Evolutionary conservation across 1,140 invertebrate species (phyloP).

Genomic region (Paraescarpia echinospica): DNA sequence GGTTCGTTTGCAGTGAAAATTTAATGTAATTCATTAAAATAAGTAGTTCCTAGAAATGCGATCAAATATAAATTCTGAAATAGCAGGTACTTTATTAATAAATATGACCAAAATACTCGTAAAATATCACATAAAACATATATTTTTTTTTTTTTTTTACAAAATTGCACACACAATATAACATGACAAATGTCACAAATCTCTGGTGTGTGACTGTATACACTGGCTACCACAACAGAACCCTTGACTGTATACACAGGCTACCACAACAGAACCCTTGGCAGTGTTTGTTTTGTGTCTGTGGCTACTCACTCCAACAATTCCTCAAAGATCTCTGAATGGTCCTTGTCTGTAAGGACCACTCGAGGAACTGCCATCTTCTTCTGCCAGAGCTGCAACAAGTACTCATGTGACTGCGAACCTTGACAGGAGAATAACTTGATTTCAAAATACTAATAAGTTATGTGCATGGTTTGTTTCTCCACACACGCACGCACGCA

Average conservation of each 20-base stretch:
- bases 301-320: slow-evolving; percentile 31
- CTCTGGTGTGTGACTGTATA: too few species aligned
- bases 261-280: too few species aligned
- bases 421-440: too few species aligned
- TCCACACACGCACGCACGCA: too few species aligned
- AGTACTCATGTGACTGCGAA: slow-evolving; percentile 10
- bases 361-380: slow-evolving; percentile 29
- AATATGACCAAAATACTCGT: neutral
- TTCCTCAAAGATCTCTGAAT: slow-evolving; percentile 36
- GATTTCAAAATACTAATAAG: too few species aligned
- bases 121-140: neutral
- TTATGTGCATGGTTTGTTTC: too few species aligned
- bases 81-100: neutral
- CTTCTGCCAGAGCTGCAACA: slow-evolving; percentile 21
- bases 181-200: too few species aligned
- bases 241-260: too few species aligned
- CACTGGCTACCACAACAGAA: too few species aligned
- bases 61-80: neutral
- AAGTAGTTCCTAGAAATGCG: neutral
- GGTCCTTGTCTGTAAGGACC: slow-evolving; percentile 30
- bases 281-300: neutral
- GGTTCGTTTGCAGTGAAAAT: neutral
- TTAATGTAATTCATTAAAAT: neutral
- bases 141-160: too few species aligned
- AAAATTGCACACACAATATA: too few species aligned